Conservation (phyloP, 2,797 vertebrate genomes). For the Pangasius krempfi region DNA sequence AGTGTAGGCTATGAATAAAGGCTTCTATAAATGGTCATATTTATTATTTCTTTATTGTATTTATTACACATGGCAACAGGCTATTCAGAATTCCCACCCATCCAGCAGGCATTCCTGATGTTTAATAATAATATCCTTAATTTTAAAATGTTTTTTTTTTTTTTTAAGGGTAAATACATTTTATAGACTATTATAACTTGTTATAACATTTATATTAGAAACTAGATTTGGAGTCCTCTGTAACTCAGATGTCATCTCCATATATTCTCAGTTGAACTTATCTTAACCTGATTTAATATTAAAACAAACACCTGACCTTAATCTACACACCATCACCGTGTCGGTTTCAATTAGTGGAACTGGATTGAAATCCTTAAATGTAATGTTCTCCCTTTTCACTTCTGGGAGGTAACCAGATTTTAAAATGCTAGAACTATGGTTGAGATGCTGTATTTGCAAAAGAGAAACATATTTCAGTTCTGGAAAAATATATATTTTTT, state of each 20-base stretch:
- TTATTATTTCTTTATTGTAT: background rate
- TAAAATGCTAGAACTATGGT: background rate
- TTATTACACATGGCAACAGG: background rate
- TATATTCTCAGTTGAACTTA: background rate
- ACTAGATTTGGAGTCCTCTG: background rate
- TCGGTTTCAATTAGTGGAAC: background rate
- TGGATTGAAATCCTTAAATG: background rate
- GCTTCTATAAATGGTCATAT: background rate
- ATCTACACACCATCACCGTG: background rate
- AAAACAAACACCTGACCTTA: background rate
- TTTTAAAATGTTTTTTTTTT: background rate
- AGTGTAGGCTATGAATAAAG: background rate
- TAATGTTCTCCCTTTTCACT: background rate
- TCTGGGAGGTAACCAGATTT: background rate
- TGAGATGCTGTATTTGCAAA: background rate
- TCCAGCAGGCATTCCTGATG: no score
- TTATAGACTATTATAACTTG: background rate
- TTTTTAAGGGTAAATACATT: background rate
- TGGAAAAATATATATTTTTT: background rate
- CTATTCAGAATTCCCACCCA: no score
- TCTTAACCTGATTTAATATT: background rate
- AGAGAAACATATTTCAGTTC: background rate
- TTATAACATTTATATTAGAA: background rate
- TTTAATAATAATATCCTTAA: background rate
- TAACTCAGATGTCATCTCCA: background rate